These are phyloP conservation scores for Vultur gryphus DNA, from an alignment of 2,797 vertebrate genomes.

Conservation along the genomic window DNA sequence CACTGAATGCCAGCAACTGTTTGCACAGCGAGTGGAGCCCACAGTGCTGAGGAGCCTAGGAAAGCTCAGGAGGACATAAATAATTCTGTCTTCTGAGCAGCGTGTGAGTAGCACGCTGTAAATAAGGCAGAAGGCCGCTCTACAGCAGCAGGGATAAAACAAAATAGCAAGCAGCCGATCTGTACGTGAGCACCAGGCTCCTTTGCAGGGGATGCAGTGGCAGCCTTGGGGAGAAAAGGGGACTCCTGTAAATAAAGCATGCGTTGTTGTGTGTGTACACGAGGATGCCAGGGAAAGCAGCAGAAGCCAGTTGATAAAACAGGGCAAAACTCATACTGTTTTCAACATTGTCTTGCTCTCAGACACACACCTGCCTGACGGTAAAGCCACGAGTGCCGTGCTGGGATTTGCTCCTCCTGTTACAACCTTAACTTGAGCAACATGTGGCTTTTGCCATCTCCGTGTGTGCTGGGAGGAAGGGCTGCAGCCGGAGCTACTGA, in stretches of 20 bases:
- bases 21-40: neutral
- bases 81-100: neutral
- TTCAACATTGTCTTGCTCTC: neutral
- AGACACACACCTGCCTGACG: rapidly evolving
- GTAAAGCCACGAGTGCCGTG: rapidly evolving
- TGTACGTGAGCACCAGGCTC: neutral
- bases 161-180: neutral
- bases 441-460: neutral
- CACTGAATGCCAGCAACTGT: rapidly evolving
- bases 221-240: neutral
- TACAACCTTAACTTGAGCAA: neutral
- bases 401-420: neutral
- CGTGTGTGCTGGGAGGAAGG: rapidly evolving
- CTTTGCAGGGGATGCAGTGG: neutral
- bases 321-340: neutral
- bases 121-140: conserved; percentile 15
- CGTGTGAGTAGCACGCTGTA: neutral
- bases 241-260: neutral
- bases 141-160: neutral
- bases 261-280: rapidly evolving
- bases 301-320: neutral
- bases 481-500: neutral
- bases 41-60: neutral
- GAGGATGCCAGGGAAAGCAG: neutral
- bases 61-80: neutral